Conservation (phyloP, 2,113 vertebrate species). For the Takifugu bimaculatus region DNA sequence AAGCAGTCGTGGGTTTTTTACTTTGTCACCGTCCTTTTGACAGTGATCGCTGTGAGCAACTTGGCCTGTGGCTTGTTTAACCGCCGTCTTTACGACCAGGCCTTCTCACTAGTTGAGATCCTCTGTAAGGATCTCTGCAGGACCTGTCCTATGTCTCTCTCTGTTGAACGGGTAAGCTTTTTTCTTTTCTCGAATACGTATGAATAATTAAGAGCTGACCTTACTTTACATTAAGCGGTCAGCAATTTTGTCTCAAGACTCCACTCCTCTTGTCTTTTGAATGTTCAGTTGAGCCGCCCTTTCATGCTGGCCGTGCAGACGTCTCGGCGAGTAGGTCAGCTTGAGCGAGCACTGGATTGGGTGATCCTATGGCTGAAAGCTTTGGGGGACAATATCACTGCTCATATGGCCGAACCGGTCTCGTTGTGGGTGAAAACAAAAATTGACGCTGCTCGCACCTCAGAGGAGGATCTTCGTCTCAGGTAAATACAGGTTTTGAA, state of each 20-base stretch:
- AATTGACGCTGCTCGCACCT: constrained; percentile 73
- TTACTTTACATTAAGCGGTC: too few relatives aligned
- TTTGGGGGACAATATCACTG: constrained; percentile 49
- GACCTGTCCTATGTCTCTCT: constrained; percentile 52
- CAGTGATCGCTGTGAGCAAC: constrained; percentile 79
- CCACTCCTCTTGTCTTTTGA: neutral
- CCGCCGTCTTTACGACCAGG: constrained; percentile 76
- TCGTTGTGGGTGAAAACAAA: constrained; percentile 85
- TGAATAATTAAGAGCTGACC: neutral
- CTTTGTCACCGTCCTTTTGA: constrained; percentile 1
- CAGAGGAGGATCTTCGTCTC: constrained; percentile 76
- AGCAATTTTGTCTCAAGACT: neutral
- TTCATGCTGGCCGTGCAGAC: constrained; percentile 83
- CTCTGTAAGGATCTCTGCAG: constrained; percentile 74
- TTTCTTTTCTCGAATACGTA: neutral
- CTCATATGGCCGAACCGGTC: constrained; percentile 79
- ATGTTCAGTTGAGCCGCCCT: constrained; percentile 74
- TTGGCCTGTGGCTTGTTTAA: constrained; percentile 82
- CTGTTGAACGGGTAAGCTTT: constrained; percentile 76
- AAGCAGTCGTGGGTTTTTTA: neutral
- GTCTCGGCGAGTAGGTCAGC: constrained; percentile 71
- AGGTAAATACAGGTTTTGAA: constrained; percentile 62
- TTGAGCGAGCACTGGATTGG: constrained; percentile 72
- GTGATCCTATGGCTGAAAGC: constrained; percentile 80
- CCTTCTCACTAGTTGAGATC: constrained; percentile 71